Percentiles rank a stretch among this genome's conserved stretches.
Conservation (phyloP, 2,113 vertebrate species). For the Pongo abelii region DNA sequence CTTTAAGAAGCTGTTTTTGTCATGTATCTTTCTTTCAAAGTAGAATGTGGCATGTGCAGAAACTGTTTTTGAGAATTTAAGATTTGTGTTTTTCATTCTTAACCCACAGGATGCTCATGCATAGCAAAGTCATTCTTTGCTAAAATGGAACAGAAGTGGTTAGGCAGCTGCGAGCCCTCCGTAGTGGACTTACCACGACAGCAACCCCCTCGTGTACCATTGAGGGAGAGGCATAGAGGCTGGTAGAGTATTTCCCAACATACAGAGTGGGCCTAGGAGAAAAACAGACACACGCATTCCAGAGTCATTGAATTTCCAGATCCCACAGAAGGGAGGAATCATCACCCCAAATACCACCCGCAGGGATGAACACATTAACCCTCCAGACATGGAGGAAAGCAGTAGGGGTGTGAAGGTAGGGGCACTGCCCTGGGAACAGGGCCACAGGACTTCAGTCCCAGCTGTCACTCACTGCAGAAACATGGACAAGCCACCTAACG, state of each 20-base stretch:
- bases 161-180: not conserved
- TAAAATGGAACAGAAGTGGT: not conserved
- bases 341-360: not conserved
- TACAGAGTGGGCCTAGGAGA: conserved; percentile 93
- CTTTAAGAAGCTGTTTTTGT: not conserved
- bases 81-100: not conserved
- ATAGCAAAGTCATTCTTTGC: not conserved
- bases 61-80: not conserved
- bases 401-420: not conserved
- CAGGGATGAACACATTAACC: not conserved
- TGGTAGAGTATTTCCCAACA: conserved; percentile 96
- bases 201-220: conserved; percentile 98
- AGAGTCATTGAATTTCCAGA: not conserved
- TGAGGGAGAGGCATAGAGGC: conserved; percentile 95
- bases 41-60: not conserved
- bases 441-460: not conserved
- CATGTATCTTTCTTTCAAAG: not conserved
- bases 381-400: not conserved
- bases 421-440: not conserved
- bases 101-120: not conserved
- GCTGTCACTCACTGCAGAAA: not conserved
- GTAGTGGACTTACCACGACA: conserved; percentile 91
- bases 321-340: not conserved
- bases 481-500: too few species aligned
- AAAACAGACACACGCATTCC: not conserved